Base-by-base conservation (phyloP, 2,797 vertebrate species). In the Neoniphon sammara region DNA sequence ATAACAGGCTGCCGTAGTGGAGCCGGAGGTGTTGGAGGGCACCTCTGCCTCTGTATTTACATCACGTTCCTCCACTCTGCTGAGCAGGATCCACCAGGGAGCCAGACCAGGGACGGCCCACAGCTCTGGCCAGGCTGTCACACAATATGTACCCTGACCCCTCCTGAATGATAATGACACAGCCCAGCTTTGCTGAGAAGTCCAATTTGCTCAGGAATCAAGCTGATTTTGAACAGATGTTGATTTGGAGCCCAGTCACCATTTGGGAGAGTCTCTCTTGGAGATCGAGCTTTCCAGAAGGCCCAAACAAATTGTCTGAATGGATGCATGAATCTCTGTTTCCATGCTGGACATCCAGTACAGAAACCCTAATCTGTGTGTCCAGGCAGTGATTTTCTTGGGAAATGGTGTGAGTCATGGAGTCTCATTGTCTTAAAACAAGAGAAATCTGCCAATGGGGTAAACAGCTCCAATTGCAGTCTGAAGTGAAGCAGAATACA, bases 151-250 rank as follows among this genome's bases (percentile, higher is more conserved):
- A 77, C 58, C 64, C 77, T 39, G 62, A 81, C 61, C 70, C 66
- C 60, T 61, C 69, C 79, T 81, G 86, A 88, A 89, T 88, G 79
- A 85, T 81, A 89, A 88, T 86, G 80, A 73, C 76, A 58, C 64
- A 54, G 73, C 68, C 70, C 72, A 73, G 70, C 58, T 83, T 72
- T 21, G 2, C 74, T 62, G 77, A 56, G 73, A 79, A 82, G 70
- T 88, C 78, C 73, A 39, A 72, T 73, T 71, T 75, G 66, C 66
- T 58, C 31, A 56, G 73, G 77, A 91, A 89, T 84, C 72, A 75
- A 60, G 81, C 72, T 89, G 89, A 91, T 87, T 78, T 70, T 80
- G 78, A 91, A 81, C 90, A 92, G 89, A 92, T 93, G 92, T 90
- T 78, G 80, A 85, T 69, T 90, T 87, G 86, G 88, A 90, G 70